Base-by-base conservation (phyloP, 2,888 invertebrate genomes). In the Drosophila paranaensis region DNA sequence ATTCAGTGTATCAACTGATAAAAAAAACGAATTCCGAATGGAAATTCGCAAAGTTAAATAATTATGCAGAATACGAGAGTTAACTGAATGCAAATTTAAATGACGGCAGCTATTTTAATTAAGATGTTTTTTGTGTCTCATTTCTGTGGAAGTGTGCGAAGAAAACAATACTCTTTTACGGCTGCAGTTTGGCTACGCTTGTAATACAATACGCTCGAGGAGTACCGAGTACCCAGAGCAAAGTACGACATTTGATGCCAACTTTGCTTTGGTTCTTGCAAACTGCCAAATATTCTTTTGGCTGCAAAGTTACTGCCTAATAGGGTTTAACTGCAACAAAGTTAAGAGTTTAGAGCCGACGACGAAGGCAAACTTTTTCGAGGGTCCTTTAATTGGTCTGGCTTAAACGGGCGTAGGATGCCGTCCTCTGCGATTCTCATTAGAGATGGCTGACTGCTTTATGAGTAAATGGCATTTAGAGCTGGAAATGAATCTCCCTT, bases 321-420 rank as follows among this genome's bases (percentile, higher is more conserved):
- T 72, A 70, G 65, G 63, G 67, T 48, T 51, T 71, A 60, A 65
- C 69, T 70, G 64, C 40, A 68, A 54, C 62, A 79, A 82, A 82
- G 82, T 84, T 82, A 60, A 65, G 56, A 65, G 58, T 60, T 77
- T 51, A 69, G 60, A 43, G 63, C 55, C 39, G 42, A 45, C 56
- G 45, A 30, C 25, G 30, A 13, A 16, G 45, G 20, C 20, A n/a
- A 55, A 57, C 62, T 74, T 68, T 40, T 9, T 33, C 72, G 69
- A 50, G 74, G 53, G 74, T n/a, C 16, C 30, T 46, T 68, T 54
- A 73, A 70, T 61, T 55, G 50, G 39, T 62, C 13, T 30, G 43
- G 16, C 33, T 9, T 16, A 43, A 40, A 43, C 25, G 46, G 46
- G 39, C 0, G 48, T 40, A 10, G 48, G 42, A 6, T 3, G 14